phyloP scores from a whole-genome alignment of 2,888 invertebrate genomes.

The Encarsia formosa region DNA sequence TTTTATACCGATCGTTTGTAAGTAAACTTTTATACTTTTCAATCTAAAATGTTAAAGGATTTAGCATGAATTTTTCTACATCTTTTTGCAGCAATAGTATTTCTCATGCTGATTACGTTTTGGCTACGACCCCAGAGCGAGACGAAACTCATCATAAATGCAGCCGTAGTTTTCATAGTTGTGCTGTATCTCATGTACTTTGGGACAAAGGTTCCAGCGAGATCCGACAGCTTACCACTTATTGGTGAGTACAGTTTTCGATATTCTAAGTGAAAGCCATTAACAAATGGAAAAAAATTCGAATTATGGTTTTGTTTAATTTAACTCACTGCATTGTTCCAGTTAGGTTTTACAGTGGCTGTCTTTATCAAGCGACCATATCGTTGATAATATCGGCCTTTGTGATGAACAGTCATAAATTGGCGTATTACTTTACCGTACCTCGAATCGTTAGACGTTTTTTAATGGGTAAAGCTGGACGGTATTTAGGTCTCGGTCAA shows the following conservation, averaged over 20 bases:
- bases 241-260: slow-evolving; percentile 52
- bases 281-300: too few species aligned
- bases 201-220: slow-evolving; percentile 57
- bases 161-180: slow-evolving; percentile 58
- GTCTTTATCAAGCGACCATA: slow-evolving; percentile 53
- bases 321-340: slow-evolving; percentile 38
- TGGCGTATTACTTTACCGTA: slow-evolving; percentile 50
- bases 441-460: slow-evolving; percentile 55
- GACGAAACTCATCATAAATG: slow-evolving; percentile 62
- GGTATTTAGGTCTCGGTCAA: slow-evolving; percentile 49
- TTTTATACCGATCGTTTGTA: slow-evolving; percentile 61
- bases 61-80: too few species aligned
- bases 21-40: too few species aligned
- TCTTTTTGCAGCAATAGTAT: slow-evolving; percentile 55
- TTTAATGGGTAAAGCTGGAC: slow-evolving; percentile 51
- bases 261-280: too few species aligned
- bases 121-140: slow-evolving; percentile 66
- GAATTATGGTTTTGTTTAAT: too few species aligned
- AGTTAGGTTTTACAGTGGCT: slow-evolving; percentile 59
- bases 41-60: too few species aligned
- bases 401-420: slow-evolving; percentile 56
- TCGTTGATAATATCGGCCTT: slow-evolving; percentile 56
- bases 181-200: slow-evolving; percentile 64
- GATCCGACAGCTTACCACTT: slow-evolving; percentile 56
- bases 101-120: slow-evolving; percentile 60